A percentile compares a stretch with the other conserved stretches of the same genome.
phyloP scores from a whole-genome alignment of 1,140 invertebrate genomes.

The Calliphora vicina region DNA sequence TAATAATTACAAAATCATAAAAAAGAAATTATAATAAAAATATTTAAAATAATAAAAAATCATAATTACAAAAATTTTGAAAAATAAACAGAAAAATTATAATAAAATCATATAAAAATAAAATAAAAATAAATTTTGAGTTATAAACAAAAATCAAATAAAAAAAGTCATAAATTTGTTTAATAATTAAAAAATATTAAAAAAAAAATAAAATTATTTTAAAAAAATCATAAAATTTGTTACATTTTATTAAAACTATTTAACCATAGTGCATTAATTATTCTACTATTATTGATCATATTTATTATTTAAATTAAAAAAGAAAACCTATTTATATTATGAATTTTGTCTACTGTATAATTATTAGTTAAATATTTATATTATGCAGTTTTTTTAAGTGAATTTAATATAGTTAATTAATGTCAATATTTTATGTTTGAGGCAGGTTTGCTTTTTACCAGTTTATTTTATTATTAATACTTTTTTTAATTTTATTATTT shows the following conservation, averaged over 20 bases:
- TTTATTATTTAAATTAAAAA: not conserved
- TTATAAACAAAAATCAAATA: not conserved
- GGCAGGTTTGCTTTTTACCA: not conserved
- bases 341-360: not conserved
- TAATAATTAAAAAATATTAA: not conserved
- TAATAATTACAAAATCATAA: not conserved
- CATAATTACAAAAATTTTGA: not conserved
- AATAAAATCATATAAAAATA: constrained; percentile 14
- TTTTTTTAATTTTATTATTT: not conserved
- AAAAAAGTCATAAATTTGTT: not conserved
- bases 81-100: constrained; percentile 7
- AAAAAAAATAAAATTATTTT: not conserved
- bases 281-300: not conserved
- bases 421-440: not conserved
- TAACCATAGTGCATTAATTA: not conserved
- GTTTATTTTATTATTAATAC: not conserved
- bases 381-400: not conserved
- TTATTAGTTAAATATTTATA: not conserved
- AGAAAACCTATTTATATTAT: not conserved
- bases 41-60: not conserved
- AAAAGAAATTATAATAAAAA: not conserved
- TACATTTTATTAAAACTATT: not conserved
- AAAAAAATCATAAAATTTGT: not conserved
- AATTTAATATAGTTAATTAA: not conserved
- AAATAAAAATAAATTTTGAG: not conserved